phyloP scores from a whole-genome alignment of 2,888 invertebrate genomes.

The Dolichomitus sp. region DNA sequence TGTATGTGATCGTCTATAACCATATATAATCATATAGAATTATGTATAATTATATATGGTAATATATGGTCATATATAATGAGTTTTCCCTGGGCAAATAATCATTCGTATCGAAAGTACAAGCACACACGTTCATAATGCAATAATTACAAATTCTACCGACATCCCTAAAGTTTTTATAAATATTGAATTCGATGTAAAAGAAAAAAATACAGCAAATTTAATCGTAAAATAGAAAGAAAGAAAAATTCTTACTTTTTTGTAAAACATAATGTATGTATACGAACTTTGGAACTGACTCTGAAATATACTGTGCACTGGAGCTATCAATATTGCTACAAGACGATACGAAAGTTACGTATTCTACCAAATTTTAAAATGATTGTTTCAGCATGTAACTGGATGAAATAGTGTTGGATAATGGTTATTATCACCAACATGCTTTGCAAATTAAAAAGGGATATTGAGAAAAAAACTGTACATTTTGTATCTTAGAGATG shows the following conservation, averaged over 20 bases:
- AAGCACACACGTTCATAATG: background rate
- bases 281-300: background rate
- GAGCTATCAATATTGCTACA: background rate
- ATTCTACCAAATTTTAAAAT: background rate
- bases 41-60: too few species aligned
- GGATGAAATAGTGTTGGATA: background rate
- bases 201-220: background rate
- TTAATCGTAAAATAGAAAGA: background rate
- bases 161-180: too few species aligned
- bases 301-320: background rate
- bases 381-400: background rate
- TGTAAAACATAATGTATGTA: slow-evolving; percentile 42
- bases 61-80: too few species aligned
- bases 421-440: background rate
- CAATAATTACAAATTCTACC: too few species aligned
- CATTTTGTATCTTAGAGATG: background rate
- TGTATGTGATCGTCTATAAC: too few species aligned
- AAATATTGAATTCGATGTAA: background rate
- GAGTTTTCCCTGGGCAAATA: too few species aligned
- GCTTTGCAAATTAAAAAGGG: background rate
- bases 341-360: background rate
- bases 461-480: background rate
- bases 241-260: background rate
- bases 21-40: too few species aligned
- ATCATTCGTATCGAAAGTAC: background rate